phyloP scores from a whole-genome alignment of 2,113 vertebrate genomes.

The Piprites chloris region DNA sequence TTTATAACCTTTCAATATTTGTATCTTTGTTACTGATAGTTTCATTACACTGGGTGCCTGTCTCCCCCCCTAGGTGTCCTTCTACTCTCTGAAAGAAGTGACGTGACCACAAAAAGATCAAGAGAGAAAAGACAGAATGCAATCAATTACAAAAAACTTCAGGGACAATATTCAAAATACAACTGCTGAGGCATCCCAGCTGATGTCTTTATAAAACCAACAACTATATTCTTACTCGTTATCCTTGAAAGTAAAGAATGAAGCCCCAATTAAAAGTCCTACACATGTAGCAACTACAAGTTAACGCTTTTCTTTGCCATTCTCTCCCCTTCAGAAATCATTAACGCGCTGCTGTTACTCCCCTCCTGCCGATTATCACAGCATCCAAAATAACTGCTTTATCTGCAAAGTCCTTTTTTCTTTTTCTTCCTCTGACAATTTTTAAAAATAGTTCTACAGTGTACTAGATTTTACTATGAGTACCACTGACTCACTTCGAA shows the following conservation, averaged over 20 bases:
- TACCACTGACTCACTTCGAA: neutral
- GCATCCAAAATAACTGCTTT: neutral
- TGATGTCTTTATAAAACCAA: neutral
- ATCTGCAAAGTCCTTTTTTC: neutral
- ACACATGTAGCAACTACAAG: neutral
- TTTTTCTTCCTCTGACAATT: neutral
- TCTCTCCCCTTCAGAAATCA: neutral
- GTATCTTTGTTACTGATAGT: neutral
- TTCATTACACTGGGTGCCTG: neutral
- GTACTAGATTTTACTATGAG: neutral
- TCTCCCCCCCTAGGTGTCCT: neutral
- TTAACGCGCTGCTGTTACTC: neutral
- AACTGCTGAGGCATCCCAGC: neutral
- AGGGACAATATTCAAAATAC: neutral
- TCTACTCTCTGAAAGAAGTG: neutral
- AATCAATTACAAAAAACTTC: neutral
- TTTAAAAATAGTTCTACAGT: neutral
- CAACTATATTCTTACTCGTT: neutral
- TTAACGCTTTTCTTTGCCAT: neutral
- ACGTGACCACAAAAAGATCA: neutral
- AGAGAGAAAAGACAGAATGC: neutral
- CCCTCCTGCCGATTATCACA: neutral
- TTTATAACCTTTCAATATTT: neutral
- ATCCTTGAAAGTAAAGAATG: neutral
- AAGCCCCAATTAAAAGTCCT: neutral